Evolutionary conservation across 1,140 invertebrate genomes (phyloP), one percentile per base, ranked within the genome.

Genomic region (Papilio polyxenes): DNA sequence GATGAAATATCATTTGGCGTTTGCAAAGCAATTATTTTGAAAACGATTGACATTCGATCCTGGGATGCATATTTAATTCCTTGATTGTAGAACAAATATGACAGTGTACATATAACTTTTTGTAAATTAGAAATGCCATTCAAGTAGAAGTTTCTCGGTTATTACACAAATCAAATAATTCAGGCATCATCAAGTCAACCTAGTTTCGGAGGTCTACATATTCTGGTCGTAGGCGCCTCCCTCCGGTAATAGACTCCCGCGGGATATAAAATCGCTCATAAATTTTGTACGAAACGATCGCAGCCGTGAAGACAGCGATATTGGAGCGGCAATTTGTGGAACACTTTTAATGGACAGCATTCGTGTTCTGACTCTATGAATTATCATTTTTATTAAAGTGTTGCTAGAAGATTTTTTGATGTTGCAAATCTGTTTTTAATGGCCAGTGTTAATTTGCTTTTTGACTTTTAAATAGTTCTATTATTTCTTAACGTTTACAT

Each of bases 231-330:
- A n/a, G 2, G 40, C 31, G 53, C 65, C 37, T 31, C 74, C 59
- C 80, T 78, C 65, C 65, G 75, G 84, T 90, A 90, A 90, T 88
- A 87, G 84, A 85, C 85, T 87, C 88, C 88, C 85, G 82, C 83
- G 85, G 85, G 89, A 85, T 87, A 90, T 87, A 88, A 86, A 90
- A 87, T 87, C 86, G 87, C 74, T 82, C 81, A 88, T 90, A 89
- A 90, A 89, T 90, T 89, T 84, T 83, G 86, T 88, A 89, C 86
- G 86, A 84, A 89, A 81, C 78, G 82, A 62, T 59, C 49, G 82
- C 84, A 80, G 51, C 83, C 74, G 82, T 81, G 84, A 82, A 81
- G 83, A 84, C 83, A 82, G 81, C 82, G 82, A 83, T 86, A 84
- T 85, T 84, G 84, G 48, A 53, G 75, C 81, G 81, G 82, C 83